These are phyloP conservation scores for Sylvicola cinctus DNA, from an alignment of 2,888 invertebrate genomes.

Conservation along the genomic window DNA sequence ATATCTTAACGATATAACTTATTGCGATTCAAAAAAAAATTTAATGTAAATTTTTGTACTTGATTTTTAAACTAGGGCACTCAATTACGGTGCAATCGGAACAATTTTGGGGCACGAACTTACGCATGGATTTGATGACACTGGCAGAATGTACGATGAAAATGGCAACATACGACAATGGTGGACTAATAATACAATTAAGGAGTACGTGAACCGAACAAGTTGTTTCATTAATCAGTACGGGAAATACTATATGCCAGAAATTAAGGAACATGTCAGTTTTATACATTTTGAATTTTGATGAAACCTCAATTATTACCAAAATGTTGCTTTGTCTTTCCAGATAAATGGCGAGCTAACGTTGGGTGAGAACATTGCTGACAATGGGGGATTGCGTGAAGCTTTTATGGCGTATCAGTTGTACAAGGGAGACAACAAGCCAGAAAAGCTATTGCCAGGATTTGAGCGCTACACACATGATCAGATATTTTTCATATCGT, in stretches of 20 bases:
- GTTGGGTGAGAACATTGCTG: conserved; percentile 64
- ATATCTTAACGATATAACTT: conserved; percentile 1
- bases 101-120: conserved; percentile 57
- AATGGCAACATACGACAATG: conserved; percentile 71
- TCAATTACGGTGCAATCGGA: conserved; percentile 67
- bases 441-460: conserved; percentile 47
- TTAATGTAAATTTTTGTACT: background rate
- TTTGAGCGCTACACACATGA: conserved; percentile 47
- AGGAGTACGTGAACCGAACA: conserved; percentile 52
- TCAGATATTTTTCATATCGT: conserved; percentile 62
- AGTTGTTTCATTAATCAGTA: conserved; percentile 78
- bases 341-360: conserved; percentile 56
- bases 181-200: conserved; percentile 67
- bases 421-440: conserved; percentile 33
- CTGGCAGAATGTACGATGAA: conserved; percentile 54
- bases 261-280: conserved; percentile 39
- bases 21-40: background rate
- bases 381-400: conserved; percentile 61
- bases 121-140: conserved; percentile 33
- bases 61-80: conserved; percentile 31
- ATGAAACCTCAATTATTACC: conserved; percentile 1
- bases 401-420: conserved; percentile 45
- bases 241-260: conserved; percentile 39
- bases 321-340: conserved; percentile 6
- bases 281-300: conserved; percentile 1